phyloP scores from a whole-genome alignment of 1,140 invertebrate species.

The Neotoxoptera formosana region DNA sequence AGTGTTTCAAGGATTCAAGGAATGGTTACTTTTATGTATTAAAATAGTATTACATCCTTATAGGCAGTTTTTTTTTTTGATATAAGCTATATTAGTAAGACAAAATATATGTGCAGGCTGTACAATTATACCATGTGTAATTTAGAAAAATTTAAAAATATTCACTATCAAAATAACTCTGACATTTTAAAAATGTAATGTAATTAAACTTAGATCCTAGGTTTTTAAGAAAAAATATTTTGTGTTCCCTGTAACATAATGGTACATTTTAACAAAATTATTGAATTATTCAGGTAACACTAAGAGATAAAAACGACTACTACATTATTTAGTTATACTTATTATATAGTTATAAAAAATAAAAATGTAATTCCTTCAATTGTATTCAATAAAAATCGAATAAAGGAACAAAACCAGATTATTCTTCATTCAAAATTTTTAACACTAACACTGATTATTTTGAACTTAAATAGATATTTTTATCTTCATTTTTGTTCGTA shows the following conservation, averaged over 20 bases:
- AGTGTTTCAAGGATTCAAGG: not conserved
- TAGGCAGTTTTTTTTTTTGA: no score
- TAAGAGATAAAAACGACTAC: not conserved
- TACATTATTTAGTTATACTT: not conserved
- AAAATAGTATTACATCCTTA: not conserved
- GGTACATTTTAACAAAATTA: not conserved
- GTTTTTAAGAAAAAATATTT: not conserved
- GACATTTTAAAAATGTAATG: not conserved
- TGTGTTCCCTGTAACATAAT: not conserved
- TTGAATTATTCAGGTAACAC: not conserved
- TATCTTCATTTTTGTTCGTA: constrained; percentile 10
- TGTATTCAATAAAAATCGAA: not conserved
- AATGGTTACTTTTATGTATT: not conserved
- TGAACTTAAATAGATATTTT: not conserved
- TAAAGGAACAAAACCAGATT: constrained; percentile 16
- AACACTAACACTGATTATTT: not conserved
- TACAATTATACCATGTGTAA: not conserved
- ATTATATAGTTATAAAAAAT: constrained; percentile 34
- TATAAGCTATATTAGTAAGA: constrained; percentile 16
- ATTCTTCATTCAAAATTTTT: not conserved
- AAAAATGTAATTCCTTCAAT: constrained; percentile 18
- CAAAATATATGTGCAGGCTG: not conserved
- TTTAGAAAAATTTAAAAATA: not conserved
- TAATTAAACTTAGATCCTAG: not conserved
- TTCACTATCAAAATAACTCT: not conserved